Percentiles rank a stretch among this genome's conserved stretches.
These are phyloP conservation scores for Diarsia dahlii DNA, from an alignment of 2,888 invertebrate species.

Conservation along the genomic window DNA sequence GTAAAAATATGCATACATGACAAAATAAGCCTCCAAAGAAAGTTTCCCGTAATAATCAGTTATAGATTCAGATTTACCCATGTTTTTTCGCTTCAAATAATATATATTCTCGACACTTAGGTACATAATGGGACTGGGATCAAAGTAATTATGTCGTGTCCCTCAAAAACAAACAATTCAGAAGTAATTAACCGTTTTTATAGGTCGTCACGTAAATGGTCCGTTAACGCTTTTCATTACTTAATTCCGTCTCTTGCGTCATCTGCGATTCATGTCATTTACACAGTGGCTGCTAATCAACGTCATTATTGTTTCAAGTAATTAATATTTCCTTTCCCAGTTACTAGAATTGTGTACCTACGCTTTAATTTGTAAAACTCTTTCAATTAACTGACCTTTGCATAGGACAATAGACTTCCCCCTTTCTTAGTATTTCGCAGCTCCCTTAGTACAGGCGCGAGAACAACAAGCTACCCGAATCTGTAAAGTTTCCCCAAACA, in stretches of 20 bases:
- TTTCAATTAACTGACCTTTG: slow-evolving; percentile 38
- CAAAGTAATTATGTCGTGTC: not conserved
- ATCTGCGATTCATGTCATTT: slow-evolving; percentile 57
- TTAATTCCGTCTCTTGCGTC: slow-evolving; percentile 56
- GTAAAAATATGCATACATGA: too few relatives aligned
- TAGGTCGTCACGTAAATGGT: slow-evolving; percentile 58
- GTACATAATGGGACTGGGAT: not conserved
- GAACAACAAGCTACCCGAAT: too few relatives aligned
- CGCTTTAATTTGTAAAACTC: slow-evolving; percentile 18
- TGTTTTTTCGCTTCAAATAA: not conserved
- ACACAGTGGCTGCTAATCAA: slow-evolving; percentile 59
- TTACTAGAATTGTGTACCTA: slow-evolving; percentile 32
- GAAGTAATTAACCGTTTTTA: slow-evolving; percentile 52
- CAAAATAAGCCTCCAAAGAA: not conserved
- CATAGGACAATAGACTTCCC: slow-evolving; percentile 1
- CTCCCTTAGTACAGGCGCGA: not conserved
- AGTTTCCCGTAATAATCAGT: not conserved
- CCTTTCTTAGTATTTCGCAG: not conserved
- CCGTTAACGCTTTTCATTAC: slow-evolving; percentile 61
- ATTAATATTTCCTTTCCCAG: slow-evolving; percentile 65
- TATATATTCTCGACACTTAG: not conserved
- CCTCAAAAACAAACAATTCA: slow-evolving; percentile 36
- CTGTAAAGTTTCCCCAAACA: too few relatives aligned
- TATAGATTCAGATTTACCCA: not conserved
- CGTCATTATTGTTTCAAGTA: slow-evolving; percentile 62